These are phyloP conservation scores for Ryuthela nishihirai DNA, from an alignment of 2,888 invertebrate species.

Conservation along the genomic window DNA sequence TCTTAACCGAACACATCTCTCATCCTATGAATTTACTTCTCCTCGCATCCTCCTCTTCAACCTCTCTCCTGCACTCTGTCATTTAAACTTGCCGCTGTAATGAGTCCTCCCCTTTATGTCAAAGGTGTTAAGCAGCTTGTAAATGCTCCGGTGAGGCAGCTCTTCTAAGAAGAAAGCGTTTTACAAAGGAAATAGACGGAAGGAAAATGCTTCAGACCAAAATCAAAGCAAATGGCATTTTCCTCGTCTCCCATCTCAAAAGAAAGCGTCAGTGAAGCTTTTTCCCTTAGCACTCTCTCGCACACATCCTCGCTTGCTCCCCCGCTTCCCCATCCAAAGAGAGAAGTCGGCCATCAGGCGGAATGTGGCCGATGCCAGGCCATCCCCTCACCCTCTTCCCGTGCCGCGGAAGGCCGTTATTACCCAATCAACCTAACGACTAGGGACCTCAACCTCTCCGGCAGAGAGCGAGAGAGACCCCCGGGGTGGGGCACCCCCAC, in stretches of 20 bases:
- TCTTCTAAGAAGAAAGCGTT: no score
- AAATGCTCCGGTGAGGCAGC: no score
- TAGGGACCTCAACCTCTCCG: conserved; percentile 4
- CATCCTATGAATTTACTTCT: no score
- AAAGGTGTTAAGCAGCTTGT: no score
- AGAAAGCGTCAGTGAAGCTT: neutral
- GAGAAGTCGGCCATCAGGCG: no score
- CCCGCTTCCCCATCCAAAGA: neutral
- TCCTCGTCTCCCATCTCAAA: conserved; percentile 11
- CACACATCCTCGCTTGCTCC: conserved; percentile 9
- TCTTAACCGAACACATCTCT: no score
- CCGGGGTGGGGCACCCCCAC: neutral
- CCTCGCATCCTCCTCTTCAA: no score
- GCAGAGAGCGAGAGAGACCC: neutral
- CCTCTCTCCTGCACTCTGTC: no score
- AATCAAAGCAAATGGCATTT: conserved; percentile 6
- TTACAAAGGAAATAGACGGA: no score
- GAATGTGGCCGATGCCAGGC: conserved; percentile 14
- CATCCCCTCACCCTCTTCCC: conserved; percentile 18
- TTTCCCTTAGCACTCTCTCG: conserved; percentile 17
- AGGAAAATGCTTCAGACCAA: no score
- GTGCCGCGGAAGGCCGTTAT: conserved; percentile 18
- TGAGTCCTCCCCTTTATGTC: no score
- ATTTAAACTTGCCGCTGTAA: no score
- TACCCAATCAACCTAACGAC: conserved; percentile 36